Base-by-base conservation (phyloP, 1,140 invertebrate genomes). In the Drosophila rufa region DNA sequence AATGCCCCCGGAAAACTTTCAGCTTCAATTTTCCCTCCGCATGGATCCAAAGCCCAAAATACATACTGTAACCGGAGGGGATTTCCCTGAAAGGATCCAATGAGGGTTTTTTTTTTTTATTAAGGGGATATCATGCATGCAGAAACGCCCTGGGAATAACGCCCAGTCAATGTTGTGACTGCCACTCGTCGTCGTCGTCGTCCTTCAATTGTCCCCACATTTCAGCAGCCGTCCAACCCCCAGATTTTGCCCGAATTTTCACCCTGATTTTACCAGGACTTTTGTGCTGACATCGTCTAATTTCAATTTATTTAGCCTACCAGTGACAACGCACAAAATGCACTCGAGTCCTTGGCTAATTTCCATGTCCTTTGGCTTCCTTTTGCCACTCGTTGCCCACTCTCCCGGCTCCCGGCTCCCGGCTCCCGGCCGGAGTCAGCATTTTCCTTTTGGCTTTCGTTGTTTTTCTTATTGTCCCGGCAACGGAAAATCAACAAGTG, bases 291-390 rank as follows among this genome's bases (percentile, higher is more conserved):
- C 84, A 80, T 78, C 69, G 80, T 81, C 80, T 89, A 84, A 90
- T 89, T 89, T 89, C 84, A 87, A 87, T 89, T 87, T 89, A 89
- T 89, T 87, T 78, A 80, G 83, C 84, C 86, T 58, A 50, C 81
- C 64, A 82, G 89, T 86, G 83, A 86, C 83, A 78, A 78, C 77
- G 84, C 85, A 87, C 80, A 86, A 86, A 87, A 79, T 81, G 83
- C 76, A 77, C 75, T 77, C 50, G 40, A 70, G 47, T 67, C 45
- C 50, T 53, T 47, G 78, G 81, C 81, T 90, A 90, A 87, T 89
- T 90, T 90, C 68, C 25, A 68, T 59, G 53, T 68, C 74, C 62
- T 77, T 46, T 27, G 60, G 40, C 71, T 50, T 48, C 51, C 43
- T 27, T 38, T 33, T 9, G 30, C 30, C 8, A 9, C 30, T 33